Conservation (phyloP, 1,140 invertebrate species). For the Apis florea region DNA sequence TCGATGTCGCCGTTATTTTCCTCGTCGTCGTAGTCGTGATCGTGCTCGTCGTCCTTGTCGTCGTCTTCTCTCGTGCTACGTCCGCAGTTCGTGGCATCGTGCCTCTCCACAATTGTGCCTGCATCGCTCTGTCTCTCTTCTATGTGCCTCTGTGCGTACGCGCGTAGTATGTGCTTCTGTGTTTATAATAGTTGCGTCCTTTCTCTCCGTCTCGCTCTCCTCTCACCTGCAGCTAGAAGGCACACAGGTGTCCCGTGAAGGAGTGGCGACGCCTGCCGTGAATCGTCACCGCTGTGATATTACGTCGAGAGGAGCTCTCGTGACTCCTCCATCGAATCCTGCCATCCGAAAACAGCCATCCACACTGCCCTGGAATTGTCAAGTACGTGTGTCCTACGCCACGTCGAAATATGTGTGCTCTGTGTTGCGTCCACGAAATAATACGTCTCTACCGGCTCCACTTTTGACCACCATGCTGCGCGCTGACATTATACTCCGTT, state of each 20-base stretch:
- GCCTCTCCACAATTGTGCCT: conserved; percentile 19
- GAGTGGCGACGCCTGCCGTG: conserved; percentile 57
- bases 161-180: conserved; percentile 60
- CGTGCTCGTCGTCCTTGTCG: conserved; percentile 10
- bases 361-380: conserved; percentile 37
- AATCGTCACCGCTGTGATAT: conserved; percentile 55
- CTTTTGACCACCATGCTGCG: conserved; percentile 7
- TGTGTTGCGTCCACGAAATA: conserved; percentile 6
- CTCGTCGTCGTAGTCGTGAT: not conserved
- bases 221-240: conserved; percentile 58
- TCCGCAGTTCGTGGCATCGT: conserved; percentile 6
- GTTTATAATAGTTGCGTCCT: conserved; percentile 67
- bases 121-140: conserved; percentile 31
- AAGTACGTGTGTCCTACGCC: conserved; percentile 9
- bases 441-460: conserved; percentile 16
- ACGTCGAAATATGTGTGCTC: not conserved
- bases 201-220: conserved; percentile 59
- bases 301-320: conserved; percentile 16
- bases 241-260: conserved; percentile 62
- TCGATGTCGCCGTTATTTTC: conserved; percentile 4
- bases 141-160: conserved; percentile 32
- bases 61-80: conserved; percentile 20
- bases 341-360: conserved; percentile 53
- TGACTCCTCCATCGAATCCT: conserved; percentile 46
- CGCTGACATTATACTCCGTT: conserved; percentile 6